phyloP scores from a whole-genome alignment of 2,797 vertebrate genomes.

The Siniperca scherzeri region DNA sequence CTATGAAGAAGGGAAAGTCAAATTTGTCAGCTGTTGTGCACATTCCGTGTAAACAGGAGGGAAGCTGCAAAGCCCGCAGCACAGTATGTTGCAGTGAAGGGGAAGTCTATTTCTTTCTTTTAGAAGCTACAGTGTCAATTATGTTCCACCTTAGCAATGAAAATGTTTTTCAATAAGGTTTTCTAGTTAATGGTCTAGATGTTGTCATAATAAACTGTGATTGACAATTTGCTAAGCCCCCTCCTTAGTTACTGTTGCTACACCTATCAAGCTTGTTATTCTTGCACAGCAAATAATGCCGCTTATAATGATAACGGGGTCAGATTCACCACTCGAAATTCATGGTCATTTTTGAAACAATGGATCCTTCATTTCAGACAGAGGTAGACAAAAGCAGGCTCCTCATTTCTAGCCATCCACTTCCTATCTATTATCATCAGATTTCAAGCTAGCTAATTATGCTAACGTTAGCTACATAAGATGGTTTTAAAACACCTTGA shows the following conservation, averaged over 20 bases:
- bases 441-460: background rate
- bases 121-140: background rate
- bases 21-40: conserved; percentile 47
- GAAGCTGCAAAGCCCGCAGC: conserved; percentile 45
- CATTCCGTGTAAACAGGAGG: conserved; percentile 34
- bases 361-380: conserved; percentile 5
- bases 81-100: background rate
- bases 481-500: background rate
- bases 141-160: background rate
- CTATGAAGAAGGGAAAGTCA: conserved; percentile 40
- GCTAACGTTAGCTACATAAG: background rate
- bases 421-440: background rate
- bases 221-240: background rate
- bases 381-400: conserved; percentile 9
- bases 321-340: conserved; percentile 13
- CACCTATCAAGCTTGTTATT: background rate
- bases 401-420: background rate
- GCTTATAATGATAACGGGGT: background rate
- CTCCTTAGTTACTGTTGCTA: conserved; percentile 16
- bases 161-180: background rate
- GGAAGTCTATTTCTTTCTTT: conserved; percentile 4
- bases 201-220: background rate
- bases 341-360: conserved; percentile 11
- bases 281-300: background rate
- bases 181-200: conserved; percentile 3